phyloP scores from a whole-genome alignment of 2,888 invertebrate genomes.

The Gnatocerus cornutus region DNA sequence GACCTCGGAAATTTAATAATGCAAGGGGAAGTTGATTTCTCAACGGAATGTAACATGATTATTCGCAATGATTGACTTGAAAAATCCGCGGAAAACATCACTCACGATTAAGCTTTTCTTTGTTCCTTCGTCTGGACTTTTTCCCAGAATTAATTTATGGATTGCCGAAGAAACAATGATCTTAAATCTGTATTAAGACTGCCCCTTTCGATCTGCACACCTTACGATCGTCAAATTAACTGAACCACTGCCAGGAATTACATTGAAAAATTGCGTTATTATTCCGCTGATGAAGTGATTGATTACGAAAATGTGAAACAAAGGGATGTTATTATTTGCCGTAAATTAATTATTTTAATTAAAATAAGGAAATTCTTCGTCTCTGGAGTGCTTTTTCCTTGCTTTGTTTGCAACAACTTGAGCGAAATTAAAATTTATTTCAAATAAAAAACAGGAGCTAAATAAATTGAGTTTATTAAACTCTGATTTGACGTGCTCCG shows the following conservation, averaged over 20 bases:
- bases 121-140: slow-evolving; percentile 15
- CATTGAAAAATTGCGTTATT: background rate
- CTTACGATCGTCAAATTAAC: background rate
- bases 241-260: background rate
- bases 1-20: slow-evolving; percentile 40
- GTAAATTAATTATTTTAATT: slow-evolving; percentile 41
- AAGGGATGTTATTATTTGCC: slow-evolving; percentile 30
- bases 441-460: slow-evolving; percentile 24
- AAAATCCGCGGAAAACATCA: slow-evolving; percentile 22
- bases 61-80: slow-evolving; percentile 20
- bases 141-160: slow-evolving; percentile 25
- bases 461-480: slow-evolving; percentile 26
- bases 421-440: slow-evolving; percentile 36
- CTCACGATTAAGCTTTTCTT: slow-evolving; percentile 27
- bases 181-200: slow-evolving; percentile 14
- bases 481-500: background rate
- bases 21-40: slow-evolving; percentile 24
- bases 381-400: slow-evolving; percentile 35
- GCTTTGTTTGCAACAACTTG: slow-evolving; percentile 39
- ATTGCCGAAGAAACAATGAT: slow-evolving; percentile 6
- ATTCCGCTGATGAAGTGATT: slow-evolving; percentile 12
- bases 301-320: slow-evolving; percentile 24
- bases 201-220: background rate
- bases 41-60: slow-evolving; percentile 24
- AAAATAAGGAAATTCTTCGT: slow-evolving; percentile 37